These are phyloP conservation scores for Synergus itoensis DNA, from an alignment of 2,888 invertebrate genomes.

Conservation along the genomic window DNA sequence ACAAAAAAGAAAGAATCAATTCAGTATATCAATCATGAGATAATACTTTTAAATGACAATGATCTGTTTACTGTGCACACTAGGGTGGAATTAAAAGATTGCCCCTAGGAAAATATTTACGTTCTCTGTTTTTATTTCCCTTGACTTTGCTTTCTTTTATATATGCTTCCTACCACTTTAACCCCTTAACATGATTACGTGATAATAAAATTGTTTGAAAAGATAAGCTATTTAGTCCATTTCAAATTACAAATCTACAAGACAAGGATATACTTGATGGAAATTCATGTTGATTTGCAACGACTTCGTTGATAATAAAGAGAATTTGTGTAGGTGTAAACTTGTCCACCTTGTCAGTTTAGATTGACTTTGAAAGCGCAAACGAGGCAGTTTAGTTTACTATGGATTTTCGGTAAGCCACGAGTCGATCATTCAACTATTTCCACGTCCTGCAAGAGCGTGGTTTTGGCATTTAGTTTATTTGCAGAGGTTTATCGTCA, in stretches of 20 bases:
- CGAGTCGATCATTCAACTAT: constrained; percentile 34
- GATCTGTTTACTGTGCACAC: constrained; percentile 26
- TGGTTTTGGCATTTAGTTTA: constrained; percentile 33
- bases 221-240: not conserved
- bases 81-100: constrained; percentile 32
- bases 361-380: constrained; percentile 21
- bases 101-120: constrained; percentile 15
- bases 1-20: not conserved
- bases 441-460: constrained; percentile 17
- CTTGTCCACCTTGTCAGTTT: constrained; percentile 38
- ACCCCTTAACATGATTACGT: not conserved
- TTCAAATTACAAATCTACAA: not conserved
- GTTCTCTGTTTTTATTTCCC: constrained; percentile 17
- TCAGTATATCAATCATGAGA: constrained; percentile 6
- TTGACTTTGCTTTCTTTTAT: not conserved
- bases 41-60: constrained; percentile 29
- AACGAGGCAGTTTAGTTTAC: constrained; percentile 32
- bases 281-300: not conserved
- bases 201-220: not conserved
- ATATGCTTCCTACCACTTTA: constrained; percentile 1
- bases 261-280: not conserved
- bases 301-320: not conserved
- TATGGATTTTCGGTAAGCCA: constrained; percentile 24
- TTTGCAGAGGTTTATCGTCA: constrained; percentile 8
- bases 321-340: constrained; percentile 23